Evolutionary conservation across 2,797 vertebrate species (phyloP).

Genomic region (Enteromius argenteus): DNA sequence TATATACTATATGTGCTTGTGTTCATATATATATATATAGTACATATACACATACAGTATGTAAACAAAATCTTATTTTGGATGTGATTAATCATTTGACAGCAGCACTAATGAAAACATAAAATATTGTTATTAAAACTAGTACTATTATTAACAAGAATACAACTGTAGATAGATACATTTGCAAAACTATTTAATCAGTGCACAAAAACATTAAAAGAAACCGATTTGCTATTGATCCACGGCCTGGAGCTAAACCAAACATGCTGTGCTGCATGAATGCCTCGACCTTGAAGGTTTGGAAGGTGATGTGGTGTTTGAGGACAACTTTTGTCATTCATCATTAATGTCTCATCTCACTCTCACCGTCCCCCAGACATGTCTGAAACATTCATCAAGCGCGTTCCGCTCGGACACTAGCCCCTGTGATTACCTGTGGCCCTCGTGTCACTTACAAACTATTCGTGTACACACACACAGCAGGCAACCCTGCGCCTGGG

Average conservation of each 20-base stretch:
- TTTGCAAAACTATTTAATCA: not conserved
- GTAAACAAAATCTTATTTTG: too few species aligned
- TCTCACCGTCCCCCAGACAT: slow-evolving; percentile 54
- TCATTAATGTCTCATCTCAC: slow-evolving; percentile 60
- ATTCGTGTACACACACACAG: slow-evolving; percentile 24
- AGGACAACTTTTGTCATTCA: slow-evolving; percentile 56
- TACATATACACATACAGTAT: too few species aligned
- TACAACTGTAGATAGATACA: not conserved
- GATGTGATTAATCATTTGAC: too few species aligned
- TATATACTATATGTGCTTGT: too few species aligned
- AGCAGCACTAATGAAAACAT: too few species aligned
- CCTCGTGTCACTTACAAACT: slow-evolving; percentile 38
- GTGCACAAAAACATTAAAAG: slow-evolving; percentile 8
- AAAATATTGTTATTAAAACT: too few species aligned
- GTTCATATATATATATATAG: too few species aligned
- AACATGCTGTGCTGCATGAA: slow-evolving; percentile 39
- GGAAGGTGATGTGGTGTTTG: slow-evolving; percentile 29
- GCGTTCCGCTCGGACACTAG: slow-evolving; percentile 42
- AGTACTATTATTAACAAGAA: not conserved
- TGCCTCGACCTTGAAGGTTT: slow-evolving; percentile 63
- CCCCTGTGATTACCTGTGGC: slow-evolving; percentile 49
- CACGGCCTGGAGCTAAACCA: slow-evolving; percentile 23
- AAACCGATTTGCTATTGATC: slow-evolving; percentile 8
- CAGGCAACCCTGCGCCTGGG: not conserved
- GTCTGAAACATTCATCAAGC: slow-evolving; percentile 45